phyloP scores from a whole-genome alignment of 1,140 invertebrate genomes.

The Habropoda laboriosa region DNA sequence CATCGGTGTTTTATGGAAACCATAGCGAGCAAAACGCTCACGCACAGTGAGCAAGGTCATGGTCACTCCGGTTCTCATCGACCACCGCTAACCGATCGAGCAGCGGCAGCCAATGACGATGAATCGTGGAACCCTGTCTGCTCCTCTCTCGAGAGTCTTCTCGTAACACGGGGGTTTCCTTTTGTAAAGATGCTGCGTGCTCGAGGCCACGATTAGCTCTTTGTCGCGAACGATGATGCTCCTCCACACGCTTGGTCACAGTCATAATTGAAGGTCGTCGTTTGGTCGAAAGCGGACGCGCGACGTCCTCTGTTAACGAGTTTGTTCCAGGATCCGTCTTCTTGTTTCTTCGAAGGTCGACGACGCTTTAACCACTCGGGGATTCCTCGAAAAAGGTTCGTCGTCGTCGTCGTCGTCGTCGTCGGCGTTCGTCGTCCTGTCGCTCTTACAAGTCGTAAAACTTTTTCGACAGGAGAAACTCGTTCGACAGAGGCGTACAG shows the following conservation, averaged over 20 bases:
- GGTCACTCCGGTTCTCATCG: constrained; percentile 4
- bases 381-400: constrained; percentile 26
- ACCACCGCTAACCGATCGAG: not conserved
- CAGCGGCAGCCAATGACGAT: not conserved
- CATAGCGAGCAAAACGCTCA: not conserved
- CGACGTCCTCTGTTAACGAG: not conserved
- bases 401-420: not conserved
- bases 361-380: not conserved
- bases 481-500: not conserved
- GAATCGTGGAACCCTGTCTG: not conserved
- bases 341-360: constrained; percentile 21
- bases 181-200: not conserved
- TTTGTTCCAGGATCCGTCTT: constrained; percentile 36
- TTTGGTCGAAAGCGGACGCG: constrained; percentile 18
- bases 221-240: constrained; percentile 12
- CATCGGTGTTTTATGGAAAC: not conserved
- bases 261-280: constrained; percentile 39
- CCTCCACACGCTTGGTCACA: constrained; percentile 5
- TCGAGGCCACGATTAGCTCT: constrained; percentile 40
- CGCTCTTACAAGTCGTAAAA: too few relatives aligned
- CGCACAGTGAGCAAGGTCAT: not conserved
- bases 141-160: not conserved
- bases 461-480: not conserved
- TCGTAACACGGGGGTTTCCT: too few relatives aligned
- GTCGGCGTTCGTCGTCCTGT: not conserved